These are phyloP conservation scores for Urocyon cinereoargenteus DNA, from an alignment of 2,797 vertebrate species.

Conservation along the genomic window DNA sequence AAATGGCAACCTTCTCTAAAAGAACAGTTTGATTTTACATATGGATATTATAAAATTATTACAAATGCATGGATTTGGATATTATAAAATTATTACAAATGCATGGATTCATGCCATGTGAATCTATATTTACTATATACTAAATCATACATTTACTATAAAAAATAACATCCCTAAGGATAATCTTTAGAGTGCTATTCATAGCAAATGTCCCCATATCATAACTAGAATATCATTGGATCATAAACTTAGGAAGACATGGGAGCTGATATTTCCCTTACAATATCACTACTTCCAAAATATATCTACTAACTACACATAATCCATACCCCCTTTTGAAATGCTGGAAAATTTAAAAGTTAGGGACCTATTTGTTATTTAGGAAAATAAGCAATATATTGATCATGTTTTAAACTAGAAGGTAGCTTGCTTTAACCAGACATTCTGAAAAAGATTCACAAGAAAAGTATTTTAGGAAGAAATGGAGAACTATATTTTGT, in stretches of 20 bases:
- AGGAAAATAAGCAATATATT: conserved; percentile 25
- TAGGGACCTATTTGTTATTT: not conserved
- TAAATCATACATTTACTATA: not conserved
- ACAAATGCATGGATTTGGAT: not conserved
- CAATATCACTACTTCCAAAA: conserved; percentile 23
- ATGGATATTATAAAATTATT: not conserved
- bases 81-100: not conserved
- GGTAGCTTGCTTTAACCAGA: not conserved
- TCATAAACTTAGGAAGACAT: not conserved
- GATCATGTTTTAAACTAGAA: not conserved
- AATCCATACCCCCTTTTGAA: not conserved
- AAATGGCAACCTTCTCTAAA: not conserved
- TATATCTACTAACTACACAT: not conserved
- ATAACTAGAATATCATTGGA: not conserved
- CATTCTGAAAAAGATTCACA: not conserved
- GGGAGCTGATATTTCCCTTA: not conserved
- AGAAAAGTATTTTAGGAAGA: conserved; percentile 18
- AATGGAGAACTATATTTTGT: not conserved
- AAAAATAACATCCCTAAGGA: not conserved
- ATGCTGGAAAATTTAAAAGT: not conserved
- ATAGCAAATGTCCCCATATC: conserved; percentile 19
- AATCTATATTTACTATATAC: not conserved
- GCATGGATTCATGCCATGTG: not conserved
- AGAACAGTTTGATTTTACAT: conserved; percentile 10
- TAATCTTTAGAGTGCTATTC: not conserved